Evolutionary conservation across 2,888 invertebrate species (phyloP), one percentile per base, ranked within the genome.

Genomic region (Acronicta alni): DNA sequence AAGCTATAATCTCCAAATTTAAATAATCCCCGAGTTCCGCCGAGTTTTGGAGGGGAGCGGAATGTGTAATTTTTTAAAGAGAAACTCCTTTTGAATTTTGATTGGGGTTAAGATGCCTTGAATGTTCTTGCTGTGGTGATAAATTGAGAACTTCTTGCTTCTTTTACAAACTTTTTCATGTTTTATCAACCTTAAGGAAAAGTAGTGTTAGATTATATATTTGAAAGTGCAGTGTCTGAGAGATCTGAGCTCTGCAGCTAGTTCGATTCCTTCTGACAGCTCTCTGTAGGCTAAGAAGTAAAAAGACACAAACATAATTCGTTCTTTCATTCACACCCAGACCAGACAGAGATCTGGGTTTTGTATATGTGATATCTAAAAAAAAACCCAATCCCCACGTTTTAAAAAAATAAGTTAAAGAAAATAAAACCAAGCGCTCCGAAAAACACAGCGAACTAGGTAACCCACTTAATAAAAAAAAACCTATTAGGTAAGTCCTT

Each of bases 61-160:
- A 77, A 79, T 77, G 63, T 77, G 71, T 79, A 77, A 77, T 70
- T 77, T 77, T 70, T 75, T 77, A 55, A 60, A 59, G 45, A 20
- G 46, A 65, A 20, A 77, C 79, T 57, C 56, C 26, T 59, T 61
- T 48, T 54, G 76, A 77, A 77, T 77, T 77, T 79, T 79, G 65
- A 79, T 77, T 64, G 26, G 39, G 17, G 42, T 61, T 47, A 51
- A 1, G 42, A 47, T 53, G 35, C 38, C 47, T 35, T 39, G 14
- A 14, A 42, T n/a, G 26, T 44, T 51, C 12, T 73, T 45, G 18
- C 51, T 39, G 15, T 55, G 37, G 15, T 55, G 37, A 68, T 32
- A 61, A 68, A 68, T 55, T 61, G 16, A 2, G 18, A n/a, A 8
- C 12, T 26, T 17, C 26, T 26, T 37, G n/a, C n/a, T 20, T 20